Base-by-base conservation (phyloP, 2,888 invertebrate genomes). In the Girardia tigrina region DNA sequence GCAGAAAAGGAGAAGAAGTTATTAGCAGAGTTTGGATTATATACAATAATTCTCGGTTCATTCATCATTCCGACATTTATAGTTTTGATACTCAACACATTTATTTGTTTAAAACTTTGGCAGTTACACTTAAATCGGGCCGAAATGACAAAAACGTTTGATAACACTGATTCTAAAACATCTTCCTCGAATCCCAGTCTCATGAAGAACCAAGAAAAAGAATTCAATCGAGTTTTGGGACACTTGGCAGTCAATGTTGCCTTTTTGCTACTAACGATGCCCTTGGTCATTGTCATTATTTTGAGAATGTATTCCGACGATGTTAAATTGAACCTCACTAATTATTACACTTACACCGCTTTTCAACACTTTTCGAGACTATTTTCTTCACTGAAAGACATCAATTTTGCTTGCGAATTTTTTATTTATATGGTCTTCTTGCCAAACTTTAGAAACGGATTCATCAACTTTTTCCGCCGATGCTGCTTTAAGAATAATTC, bases 341-440 rank as follows among this genome's bases (percentile, higher is more conserved):
- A 20, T 72, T 27, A 20, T 14, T 20, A 28, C 36, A 23, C 23
- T 23, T 6, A 8, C 28, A 26, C 4, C 14, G 4, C 12, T 26
- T 28, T 75, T n/a, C 23, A 26, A 27, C 36, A 76, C 27, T 20
- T 70, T 4, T 77, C 76, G 2, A 56, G 76, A 27, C 28, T 76
- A 28, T 36, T 77, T 27, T 76, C 76, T 0, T 76, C 76, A 1
- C 8, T 76, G 1, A 77, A 77, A 27, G 76, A 76, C 29, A n/a
- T 76, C 26, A 77, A 56, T 69, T 76, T 77, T 26, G 26, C 69
- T 20, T 26, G 69, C 26, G 70, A 75, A 28, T 76, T 77, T 36
- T 76, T 76, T 29, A 27, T 76, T 20, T 76, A 76, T 36, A 27
- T 77, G 69, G 71, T 76, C 16, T 76, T 76, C 28, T 29, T 76